Evolutionary conservation across 2,113 vertebrate genomes (phyloP), one percentile per base, ranked within the genome.

Genomic region (Dromaius novaehollandiae): DNA sequence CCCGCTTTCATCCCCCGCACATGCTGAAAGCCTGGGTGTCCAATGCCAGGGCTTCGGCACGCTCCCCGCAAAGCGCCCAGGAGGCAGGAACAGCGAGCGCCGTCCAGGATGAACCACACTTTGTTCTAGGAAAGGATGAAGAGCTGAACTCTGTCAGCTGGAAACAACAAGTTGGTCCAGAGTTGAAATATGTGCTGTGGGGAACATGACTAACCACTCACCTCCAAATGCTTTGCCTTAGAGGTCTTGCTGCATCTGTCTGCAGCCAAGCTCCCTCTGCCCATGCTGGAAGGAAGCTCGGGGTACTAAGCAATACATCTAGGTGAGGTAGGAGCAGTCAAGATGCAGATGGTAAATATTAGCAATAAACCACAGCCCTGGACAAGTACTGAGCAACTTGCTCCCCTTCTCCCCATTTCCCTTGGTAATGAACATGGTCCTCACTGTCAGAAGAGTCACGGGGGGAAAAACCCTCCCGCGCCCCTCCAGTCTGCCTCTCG

Each of bases 201-300:
- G 34, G 46, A 18, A 19, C 28, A 53, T 48, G 78, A 42, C 40
- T 73, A 56, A 44, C 26, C 14, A 28, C 51, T 82, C 46, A 11
- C 26, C n/a, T 66, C 55, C 42, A 4, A 8, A 65, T 17, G 25
- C 63, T 17, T 34, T 13, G n/a, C 36, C 13, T 14, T 2, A 28
- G 60, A 13, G 10, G 6, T 1, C 2, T 2, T n/a, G 73, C 76
- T 19, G 73, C 4, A 11, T 5, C 21, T 14, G 53, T 2, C 1
- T 7, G 66, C 92, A 74, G 30, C 83, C 55, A 66, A 74, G 84
- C 74, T 40, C 50, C 79, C 46, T 9, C 1, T 6, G 6, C 28
- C 76, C 38, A 1, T 1, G 21, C 60, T 40, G 53, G 38, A 32
- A 14, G 5, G 8, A 21, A 12, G 18, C 9, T 19, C 9, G 44